Percentiles rank a stretch among this genome's conserved stretches.
These are phyloP conservation scores for Lamprologus ornatipinnis DNA, from an alignment of 2,113 vertebrate genomes.

Conservation along the genomic window DNA sequence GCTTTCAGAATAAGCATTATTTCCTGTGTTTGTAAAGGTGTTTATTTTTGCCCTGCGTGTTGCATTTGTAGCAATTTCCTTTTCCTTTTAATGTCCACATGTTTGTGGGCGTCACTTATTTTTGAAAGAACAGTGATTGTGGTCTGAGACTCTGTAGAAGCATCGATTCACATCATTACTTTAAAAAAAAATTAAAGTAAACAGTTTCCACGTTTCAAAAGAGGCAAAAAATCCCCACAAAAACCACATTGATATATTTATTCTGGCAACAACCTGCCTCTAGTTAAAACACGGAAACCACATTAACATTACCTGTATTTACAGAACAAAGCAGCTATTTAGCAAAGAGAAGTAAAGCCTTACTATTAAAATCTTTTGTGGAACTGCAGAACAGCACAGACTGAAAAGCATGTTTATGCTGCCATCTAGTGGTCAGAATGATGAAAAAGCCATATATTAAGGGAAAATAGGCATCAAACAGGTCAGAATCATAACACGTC, in stretches of 20 bases:
- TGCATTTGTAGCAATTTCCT: constrained; percentile 36
- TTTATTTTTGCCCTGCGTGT: not conserved
- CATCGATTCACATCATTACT: not conserved
- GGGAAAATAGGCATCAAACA: not conserved
- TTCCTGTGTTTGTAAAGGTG: constrained; percentile 46
- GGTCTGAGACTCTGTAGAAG: not conserved
- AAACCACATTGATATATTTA: not conserved
- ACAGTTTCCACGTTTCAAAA: not conserved
- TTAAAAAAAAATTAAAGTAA: accelerated
- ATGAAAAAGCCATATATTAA: not conserved
- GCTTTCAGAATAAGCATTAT: not conserved
- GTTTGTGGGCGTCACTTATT: not conserved
- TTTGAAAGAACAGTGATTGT: not conserved
- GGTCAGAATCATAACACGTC: not conserved
- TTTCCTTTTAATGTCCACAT: not conserved
- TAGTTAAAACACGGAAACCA: not conserved
- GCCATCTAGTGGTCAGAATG: not conserved
- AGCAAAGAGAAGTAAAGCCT: not conserved
- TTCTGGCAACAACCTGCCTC: not conserved
- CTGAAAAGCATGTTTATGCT: not conserved
- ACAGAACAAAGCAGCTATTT: not conserved
- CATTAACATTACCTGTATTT: not conserved
- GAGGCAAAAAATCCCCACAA: not conserved
- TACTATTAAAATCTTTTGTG: not conserved
- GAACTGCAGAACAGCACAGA: not conserved